Evolutionary conservation across 2,113 vertebrate genomes (phyloP).

Genomic region (Crotalus tigris): DNA sequence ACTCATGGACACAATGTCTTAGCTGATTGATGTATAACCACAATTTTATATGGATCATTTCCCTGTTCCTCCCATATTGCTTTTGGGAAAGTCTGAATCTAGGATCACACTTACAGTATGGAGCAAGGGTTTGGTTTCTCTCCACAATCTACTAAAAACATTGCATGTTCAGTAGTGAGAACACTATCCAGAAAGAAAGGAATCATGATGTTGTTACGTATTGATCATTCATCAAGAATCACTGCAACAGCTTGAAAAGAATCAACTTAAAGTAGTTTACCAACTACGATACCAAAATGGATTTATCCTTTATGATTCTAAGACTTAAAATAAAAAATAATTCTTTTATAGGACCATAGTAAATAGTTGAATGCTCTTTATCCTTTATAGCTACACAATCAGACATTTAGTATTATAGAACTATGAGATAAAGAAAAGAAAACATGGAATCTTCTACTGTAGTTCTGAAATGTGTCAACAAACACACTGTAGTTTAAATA

Average conservation of each 20-base stretch:
- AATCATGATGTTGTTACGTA: no score
- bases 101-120: not conserved
- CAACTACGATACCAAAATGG: not conserved
- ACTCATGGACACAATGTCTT: not conserved
- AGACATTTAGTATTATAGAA: not conserved
- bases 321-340: not conserved
- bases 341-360: not conserved
- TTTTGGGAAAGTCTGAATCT: not conserved
- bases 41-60: not conserved
- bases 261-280: not conserved
- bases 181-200: not conserved
- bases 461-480: conserved; percentile 3
- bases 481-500: not conserved
- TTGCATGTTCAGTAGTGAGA: not conserved
- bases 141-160: not conserved
- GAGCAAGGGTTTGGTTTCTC: not conserved
- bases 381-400: not conserved
- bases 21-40: not conserved
- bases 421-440: not conserved
- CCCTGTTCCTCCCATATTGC: not conserved
- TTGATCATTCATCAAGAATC: not conserved
- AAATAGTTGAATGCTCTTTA: not conserved
- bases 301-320: not conserved
- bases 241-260: not conserved
- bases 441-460: not conserved